Evolutionary conservation across 1,140 invertebrate species (phyloP).

Genomic region (Zaprionus inermis): DNA sequence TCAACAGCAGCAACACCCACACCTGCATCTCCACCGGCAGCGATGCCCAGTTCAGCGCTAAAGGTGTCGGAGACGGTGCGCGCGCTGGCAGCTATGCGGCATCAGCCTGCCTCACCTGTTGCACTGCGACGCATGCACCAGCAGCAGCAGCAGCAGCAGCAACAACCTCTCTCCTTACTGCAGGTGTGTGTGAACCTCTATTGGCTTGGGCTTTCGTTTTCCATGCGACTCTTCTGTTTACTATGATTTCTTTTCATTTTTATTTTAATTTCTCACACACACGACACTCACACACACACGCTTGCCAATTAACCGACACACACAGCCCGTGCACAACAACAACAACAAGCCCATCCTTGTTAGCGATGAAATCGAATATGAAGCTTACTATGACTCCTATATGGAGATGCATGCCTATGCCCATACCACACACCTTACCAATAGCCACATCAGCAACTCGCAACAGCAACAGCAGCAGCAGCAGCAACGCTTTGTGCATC

Average conservation of each 20-base stretch:
- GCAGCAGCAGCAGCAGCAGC: constrained; percentile 57
- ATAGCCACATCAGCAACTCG: constrained; percentile 35
- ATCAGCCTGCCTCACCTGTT: constrained; percentile 93
- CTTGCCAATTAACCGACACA: constrained; percentile 22
- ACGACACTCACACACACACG: constrained; percentile 28
- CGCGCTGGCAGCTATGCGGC: constrained; percentile 92
- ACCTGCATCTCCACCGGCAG: constrained; percentile 39
- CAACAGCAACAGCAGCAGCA: constrained; percentile 54
- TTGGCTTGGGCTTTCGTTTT: constrained; percentile 47
- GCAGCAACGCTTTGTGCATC: constrained; percentile 52
- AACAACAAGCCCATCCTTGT: constrained; percentile 30
- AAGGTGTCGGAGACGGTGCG: constrained; percentile 95
- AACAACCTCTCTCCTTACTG: constrained; percentile 47
- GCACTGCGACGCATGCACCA: constrained; percentile 86
- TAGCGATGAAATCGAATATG: constrained; percentile 62
- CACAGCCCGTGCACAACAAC: constrained; percentile 57
- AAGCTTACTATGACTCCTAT: constrained; percentile 76
- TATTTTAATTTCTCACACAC: constrained; percentile 59
- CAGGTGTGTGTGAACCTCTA: constrained; percentile 77
- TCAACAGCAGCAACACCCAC: constrained; percentile 34
- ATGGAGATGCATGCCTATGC: constrained; percentile 70
- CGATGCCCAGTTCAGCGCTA: constrained; percentile 81
- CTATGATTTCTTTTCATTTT: constrained; percentile 46
- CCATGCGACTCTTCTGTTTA: constrained; percentile 15
- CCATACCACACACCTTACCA: constrained; percentile 36